Evolutionary conservation across 1,140 invertebrate genomes (phyloP).

Genomic region (Temnothorax nylanderi): DNA sequence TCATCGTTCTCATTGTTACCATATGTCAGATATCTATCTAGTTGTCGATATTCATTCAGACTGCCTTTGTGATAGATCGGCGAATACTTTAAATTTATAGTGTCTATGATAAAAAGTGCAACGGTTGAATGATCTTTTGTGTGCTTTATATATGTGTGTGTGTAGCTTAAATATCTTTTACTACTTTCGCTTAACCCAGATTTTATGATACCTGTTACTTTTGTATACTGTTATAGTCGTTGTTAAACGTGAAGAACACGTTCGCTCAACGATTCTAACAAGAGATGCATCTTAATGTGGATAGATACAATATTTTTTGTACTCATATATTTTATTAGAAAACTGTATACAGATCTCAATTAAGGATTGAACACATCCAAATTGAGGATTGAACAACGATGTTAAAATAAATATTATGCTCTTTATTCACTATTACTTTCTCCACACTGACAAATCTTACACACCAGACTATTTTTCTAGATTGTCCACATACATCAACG

Average conservation of each 20-base stretch:
- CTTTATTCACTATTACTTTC: conserved; percentile 79
- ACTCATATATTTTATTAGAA: conserved; percentile 81
- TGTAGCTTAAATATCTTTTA: conserved; percentile 27
- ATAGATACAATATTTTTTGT: conserved; percentile 43
- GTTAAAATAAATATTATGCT: conserved; percentile 85
- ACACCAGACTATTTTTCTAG: conserved; percentile 71
- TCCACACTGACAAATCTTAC: conserved; percentile 73
- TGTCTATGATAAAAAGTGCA: conserved; percentile 36
- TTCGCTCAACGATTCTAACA: neutral
- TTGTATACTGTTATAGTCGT: neutral
- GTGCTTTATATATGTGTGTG: neutral
- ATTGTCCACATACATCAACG: conserved; percentile 75
- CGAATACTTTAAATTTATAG: neutral
- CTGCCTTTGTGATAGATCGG: neutral
- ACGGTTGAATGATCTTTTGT: conserved; percentile 44
- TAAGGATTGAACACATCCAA: conserved; percentile 80
- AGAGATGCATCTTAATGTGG: neutral
- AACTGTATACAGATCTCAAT: conserved; percentile 82
- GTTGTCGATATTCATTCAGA: conserved; percentile 15
- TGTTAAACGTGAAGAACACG: neutral
- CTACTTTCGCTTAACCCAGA: conserved; percentile 57
- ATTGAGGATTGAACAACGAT: conserved; percentile 83
- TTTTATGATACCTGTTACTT: neutral
- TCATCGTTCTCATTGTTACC: conserved; percentile 23
- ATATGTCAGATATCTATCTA: neutral